phyloP scores from a whole-genome alignment of 2,797 vertebrate genomes.

The Aldrovandia affinis region DNA sequence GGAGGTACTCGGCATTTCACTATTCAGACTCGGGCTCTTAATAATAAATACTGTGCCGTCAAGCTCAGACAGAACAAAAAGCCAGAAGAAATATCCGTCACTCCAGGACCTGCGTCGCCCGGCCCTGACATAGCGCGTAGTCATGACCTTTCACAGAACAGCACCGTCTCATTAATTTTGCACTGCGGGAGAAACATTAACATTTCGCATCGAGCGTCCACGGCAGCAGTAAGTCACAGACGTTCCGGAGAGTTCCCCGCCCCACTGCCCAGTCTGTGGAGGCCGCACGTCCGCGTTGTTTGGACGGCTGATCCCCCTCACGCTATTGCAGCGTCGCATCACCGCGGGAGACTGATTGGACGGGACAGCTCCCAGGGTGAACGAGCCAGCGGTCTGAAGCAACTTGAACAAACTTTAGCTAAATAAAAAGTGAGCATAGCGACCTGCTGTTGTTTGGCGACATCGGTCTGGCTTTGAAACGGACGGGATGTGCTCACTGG shows the following conservation, averaged over 20 bases:
- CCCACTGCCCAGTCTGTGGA: background rate
- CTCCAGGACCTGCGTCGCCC: background rate
- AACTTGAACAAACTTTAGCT: background rate
- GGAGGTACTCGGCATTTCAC: too few relatives aligned
- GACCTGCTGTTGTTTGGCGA: conserved; percentile 1
- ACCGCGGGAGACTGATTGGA: background rate
- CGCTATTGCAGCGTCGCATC: background rate
- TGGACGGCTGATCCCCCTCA: conserved; percentile 5
- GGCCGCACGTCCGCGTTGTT: background rate
- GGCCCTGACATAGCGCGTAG: background rate
- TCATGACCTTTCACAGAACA: background rate
- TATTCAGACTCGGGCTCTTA: too few relatives aligned
- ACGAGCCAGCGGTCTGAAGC: background rate
- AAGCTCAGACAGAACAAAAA: too few relatives aligned
- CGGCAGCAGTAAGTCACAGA: background rate
- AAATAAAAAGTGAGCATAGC: background rate
- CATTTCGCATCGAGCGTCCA: background rate
- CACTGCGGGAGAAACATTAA: background rate
- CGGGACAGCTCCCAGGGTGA: background rate
- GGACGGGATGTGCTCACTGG: background rate
- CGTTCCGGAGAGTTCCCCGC: background rate
- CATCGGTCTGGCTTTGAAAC: background rate
- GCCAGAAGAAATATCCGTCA: background rate
- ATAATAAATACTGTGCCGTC: too few relatives aligned
- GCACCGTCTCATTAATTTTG: background rate